Base-by-base conservation (phyloP, 2,888 invertebrate species). In the Chydorus sphaericus region DNA sequence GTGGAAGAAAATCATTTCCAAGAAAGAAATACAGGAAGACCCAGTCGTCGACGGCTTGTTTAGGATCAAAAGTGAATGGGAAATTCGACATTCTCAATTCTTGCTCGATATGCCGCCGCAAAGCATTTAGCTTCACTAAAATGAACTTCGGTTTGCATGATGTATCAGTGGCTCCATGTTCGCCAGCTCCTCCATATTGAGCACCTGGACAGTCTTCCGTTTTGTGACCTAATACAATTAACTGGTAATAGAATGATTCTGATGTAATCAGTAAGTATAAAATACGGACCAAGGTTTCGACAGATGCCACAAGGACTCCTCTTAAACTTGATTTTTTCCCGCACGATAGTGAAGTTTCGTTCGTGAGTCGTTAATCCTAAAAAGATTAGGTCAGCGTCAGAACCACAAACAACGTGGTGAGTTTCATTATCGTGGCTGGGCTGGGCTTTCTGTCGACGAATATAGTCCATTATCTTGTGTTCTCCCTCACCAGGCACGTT, bases 381-480 rank as follows among this genome's bases (percentile, higher is more conserved):
- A 96, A 97, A 96, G 65, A 97, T 96, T 56, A 97, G 78, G 75
- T 97, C 96, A 3, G 94, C 94, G 71, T 98, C 98, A 1, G 98
- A 97, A 48, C 98, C 98, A 71, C 97, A 98, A 26, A 98, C 73
- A 63, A 93, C 93, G 71, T 98, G 98, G 62, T 87, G 88, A 0
- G 97, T 97, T 70, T 99, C 97, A 0, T 98, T 93, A 71, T 98
- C 91, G 71, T 97, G 94, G 69, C 89, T 85, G 0, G 91, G 90
- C 68, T 91, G 90, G 8, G 86, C 86, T 81, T 96, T 80, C 72
- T 96, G 97, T 65, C 81, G 82, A n/a, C 98, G 78, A 63, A 98
- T 93, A 68, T 82, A 98, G 72, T 98, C 97, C 97, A 99, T 98
- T 63, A 98, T 97, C 74, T 98, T 98, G 70, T 98, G 98, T 71